A percentile compares a stretch with the other conserved stretches of the same genome.
Conservation (phyloP, 2,797 vertebrate species). For the Enteromius anoplus region DNA sequence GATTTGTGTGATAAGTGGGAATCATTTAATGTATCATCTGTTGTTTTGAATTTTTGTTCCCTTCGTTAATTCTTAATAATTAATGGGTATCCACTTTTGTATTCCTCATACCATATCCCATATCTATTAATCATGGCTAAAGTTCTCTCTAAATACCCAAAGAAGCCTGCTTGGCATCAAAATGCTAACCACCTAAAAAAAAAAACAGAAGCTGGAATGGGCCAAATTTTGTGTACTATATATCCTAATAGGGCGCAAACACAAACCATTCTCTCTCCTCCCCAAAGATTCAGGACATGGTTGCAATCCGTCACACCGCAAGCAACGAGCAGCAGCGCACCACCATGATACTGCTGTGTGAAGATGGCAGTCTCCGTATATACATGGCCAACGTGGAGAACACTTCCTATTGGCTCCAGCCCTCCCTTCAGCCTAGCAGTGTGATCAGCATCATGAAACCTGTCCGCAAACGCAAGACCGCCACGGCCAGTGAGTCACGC, state of each 20-base stretch:
- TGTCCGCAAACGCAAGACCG: slow-evolving; percentile 93
- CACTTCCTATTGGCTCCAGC: slow-evolving; percentile 97
- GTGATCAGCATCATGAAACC: slow-evolving; percentile 98
- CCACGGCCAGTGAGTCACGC: slow-evolving; percentile 85
- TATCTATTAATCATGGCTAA: background rate
- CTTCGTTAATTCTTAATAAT: background rate
- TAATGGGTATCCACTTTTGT: background rate
- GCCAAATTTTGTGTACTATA: no score
- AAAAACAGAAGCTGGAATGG: background rate
- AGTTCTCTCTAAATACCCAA: background rate
- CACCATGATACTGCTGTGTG: slow-evolving; percentile 97
- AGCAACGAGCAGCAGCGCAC: slow-evolving; percentile 98
- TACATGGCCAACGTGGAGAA: slow-evolving; percentile 99
- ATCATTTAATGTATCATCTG: background rate
- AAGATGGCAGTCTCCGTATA: slow-evolving; percentile 96
- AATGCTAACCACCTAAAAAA: background rate
- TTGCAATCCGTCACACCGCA: slow-evolving; percentile 96
- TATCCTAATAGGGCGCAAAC: background rate
- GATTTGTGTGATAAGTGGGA: background rate
- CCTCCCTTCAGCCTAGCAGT: slow-evolving; percentile 93
- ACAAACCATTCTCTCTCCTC: background rate
- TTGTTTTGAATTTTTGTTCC: background rate
- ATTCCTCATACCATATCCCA: background rate
- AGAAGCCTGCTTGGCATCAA: background rate
- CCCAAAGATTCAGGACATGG: slow-evolving; percentile 97